Base-by-base conservation (phyloP, 2,113 vertebrate genomes). In the Apeltes quadracus region DNA sequence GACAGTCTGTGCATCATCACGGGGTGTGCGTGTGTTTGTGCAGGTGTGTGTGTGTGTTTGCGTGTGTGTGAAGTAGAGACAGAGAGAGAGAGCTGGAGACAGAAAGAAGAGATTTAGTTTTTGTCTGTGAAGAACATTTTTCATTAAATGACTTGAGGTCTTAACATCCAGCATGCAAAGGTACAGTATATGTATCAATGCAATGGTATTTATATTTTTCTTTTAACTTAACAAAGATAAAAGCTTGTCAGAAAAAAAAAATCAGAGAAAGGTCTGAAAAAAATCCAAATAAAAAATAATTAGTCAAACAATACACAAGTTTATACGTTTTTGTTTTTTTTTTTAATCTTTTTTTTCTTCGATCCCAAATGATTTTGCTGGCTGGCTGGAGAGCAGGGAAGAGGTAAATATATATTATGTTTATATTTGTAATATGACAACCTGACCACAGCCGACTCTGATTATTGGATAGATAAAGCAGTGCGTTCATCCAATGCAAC, bases 1-100 rank as follows among this genome's bases (percentile, higher is more conserved):
- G 79, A 85, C 65, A 39, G 58, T 55, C 64, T 22, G 67, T 76
- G 84, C 69, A 77, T 86, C 74, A 69, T 54, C 54, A 82, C 16
- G 14, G 22, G 44, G 36, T 55, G 54, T 76, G 34, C 62, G 43
- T 44, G 53, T 72, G 41, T 46, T 23, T 32, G 32, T 34, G 32
- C 32, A 34, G 32, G 32, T 34, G 32, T 34, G 32, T 34, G 32
- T 34, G 32, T 34, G 44, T 55, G 48, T 73, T 38, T 48, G 34
- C 29, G 32, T 44, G 61, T 34, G 27, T 32, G 48, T 43, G 46
- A 0, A 34, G 4, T 16, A 5, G 23, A 9, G 38, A n/a, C 2
- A 9, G n/a, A 41, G 27, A 32, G 15, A 57, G 6, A 56, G 7
- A 48, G 6, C 16, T 27, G 23, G 18, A 55, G 34, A 27, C 15